phyloP scores from a whole-genome alignment of 2,797 vertebrate species.

The Tapirus indicus region DNA sequence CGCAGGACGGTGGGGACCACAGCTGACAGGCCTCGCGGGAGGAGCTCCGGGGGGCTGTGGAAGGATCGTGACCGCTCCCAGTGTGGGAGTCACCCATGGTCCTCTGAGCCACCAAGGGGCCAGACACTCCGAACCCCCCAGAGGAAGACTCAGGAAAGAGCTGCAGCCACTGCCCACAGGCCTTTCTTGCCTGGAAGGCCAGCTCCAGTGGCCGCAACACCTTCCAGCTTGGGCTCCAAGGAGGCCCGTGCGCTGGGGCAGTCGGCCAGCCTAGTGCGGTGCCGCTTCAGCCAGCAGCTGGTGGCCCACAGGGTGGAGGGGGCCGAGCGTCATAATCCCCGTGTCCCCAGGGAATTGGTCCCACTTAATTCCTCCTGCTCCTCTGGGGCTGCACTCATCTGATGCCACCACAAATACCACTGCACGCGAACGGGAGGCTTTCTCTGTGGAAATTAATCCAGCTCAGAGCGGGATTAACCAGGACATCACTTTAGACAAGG shows the following conservation, averaged over 20 bases:
- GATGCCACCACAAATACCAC: constrained; percentile 78
- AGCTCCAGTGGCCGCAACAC: rapidly evolving
- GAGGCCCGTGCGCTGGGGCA: rapidly evolving
- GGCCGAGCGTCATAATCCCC: not conserved
- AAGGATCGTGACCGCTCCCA: not conserved
- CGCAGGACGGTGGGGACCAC: not conserved
- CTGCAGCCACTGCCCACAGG: rapidly evolving
- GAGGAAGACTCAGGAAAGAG: not conserved
- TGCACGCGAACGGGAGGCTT: constrained; percentile 62
- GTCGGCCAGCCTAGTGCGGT: not conserved
- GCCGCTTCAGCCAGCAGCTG: not conserved
- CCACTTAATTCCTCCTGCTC: constrained; percentile 60
- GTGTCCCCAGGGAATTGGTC: constrained; percentile 5
- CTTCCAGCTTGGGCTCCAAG: rapidly evolving
- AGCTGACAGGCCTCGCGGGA: too few species aligned
- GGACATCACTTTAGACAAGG: constrained; percentile 83
- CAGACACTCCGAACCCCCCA: rapidly evolving
- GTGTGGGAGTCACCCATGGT: rapidly evolving
- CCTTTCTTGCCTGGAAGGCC: rapidly evolving
- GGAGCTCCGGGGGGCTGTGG: not conserved
- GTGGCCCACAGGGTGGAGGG: not conserved
- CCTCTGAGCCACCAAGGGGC: not conserved
- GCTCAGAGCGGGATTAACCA: constrained; percentile 81
- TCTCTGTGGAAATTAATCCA: constrained; percentile 85
- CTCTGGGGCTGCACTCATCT: constrained; percentile 33